Evolutionary conservation across 2,113 vertebrate genomes (phyloP), one percentile per base, ranked within the genome.

Genomic region (Brachypteracias leptosomus): DNA sequence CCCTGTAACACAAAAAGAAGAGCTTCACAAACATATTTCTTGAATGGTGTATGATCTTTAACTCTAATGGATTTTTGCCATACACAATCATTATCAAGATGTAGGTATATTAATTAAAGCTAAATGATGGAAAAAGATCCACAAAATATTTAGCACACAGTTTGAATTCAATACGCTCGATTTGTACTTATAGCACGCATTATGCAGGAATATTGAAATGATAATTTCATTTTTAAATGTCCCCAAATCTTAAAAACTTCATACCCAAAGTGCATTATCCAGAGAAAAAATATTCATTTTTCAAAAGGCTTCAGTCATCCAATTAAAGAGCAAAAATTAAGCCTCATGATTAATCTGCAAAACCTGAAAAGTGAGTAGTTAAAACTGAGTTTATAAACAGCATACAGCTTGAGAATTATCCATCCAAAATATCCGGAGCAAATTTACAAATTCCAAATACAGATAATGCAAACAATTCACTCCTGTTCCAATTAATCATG

Each of bases 21-120:
- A 78, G 28, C 40, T 90, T 73, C 77, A 92, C 62, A 97, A 97
- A 95, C 84, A 74, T 63, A 77, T 51, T 92, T 93, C 87, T 96
- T 88, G 24, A 55, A 78, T 62, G 72, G 88, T 89, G 67, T 91
- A 93, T 94, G 84, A 93, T 89, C 59, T 91, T 84, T 92, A 81
- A 54, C 79, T 93, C 35, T 95, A 79, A 91, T 72, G 81, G 71
- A 82, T 96, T 88, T 96, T 96, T 94, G 71, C 89, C 62, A 75
- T 35, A 61, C 13, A 75, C 44, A 38, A 85, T 92, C 47, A 88
- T 91, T 82, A 83, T 93, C 62, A 92, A 92, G 46, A 67, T 73
- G 49, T 47, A 95, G 66, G 71, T 58, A 95, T 81, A 96, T 94
- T 94, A 96, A 93, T 76, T 91, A 95, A 85, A 61, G 72, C 20